Conservation (phyloP, 2,113 vertebrate species). For the Ranitomeya imitator region DNA sequence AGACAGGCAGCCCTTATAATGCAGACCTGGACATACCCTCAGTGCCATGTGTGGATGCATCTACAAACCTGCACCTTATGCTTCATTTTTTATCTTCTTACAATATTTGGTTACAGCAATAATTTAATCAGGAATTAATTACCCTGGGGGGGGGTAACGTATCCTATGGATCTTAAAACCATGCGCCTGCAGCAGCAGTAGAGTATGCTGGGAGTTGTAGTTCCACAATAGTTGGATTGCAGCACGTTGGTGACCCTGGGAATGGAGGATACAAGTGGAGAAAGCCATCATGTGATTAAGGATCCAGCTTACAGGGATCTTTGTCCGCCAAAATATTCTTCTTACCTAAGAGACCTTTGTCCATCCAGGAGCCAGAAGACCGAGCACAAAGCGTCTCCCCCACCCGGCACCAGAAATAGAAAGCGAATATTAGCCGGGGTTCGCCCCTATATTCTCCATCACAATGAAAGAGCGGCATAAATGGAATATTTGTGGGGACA, state of each 20-base stretch:
- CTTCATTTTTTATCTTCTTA: too few relatives aligned
- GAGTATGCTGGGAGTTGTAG: neutral
- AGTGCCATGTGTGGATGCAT: too few relatives aligned
- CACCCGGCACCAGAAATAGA: neutral
- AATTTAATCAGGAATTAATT: too few relatives aligned
- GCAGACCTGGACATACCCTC: too few relatives aligned
- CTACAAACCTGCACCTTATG: too few relatives aligned
- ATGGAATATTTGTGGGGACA: neutral
- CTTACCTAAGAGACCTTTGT: too few relatives aligned
- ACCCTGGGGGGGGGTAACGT: too few relatives aligned
- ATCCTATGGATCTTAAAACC: too few relatives aligned
- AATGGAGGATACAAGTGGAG: neutral
- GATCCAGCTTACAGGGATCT: neutral
- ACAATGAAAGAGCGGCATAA: neutral
- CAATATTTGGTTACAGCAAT: too few relatives aligned
- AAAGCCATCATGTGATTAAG: slow-evolving; percentile 9
- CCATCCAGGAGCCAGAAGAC: neutral
- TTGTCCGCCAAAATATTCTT: neutral
- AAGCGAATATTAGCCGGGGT: neutral
- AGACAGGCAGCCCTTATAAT: too few relatives aligned
- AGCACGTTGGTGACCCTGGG: too few relatives aligned
- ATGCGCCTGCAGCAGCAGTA: neutral
- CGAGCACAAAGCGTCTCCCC: neutral
- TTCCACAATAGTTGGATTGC: too few relatives aligned
- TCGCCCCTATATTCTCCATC: neutral